Base-by-base conservation (phyloP, 1,140 invertebrate genomes). In the Tetragnatha versicolor region DNA sequence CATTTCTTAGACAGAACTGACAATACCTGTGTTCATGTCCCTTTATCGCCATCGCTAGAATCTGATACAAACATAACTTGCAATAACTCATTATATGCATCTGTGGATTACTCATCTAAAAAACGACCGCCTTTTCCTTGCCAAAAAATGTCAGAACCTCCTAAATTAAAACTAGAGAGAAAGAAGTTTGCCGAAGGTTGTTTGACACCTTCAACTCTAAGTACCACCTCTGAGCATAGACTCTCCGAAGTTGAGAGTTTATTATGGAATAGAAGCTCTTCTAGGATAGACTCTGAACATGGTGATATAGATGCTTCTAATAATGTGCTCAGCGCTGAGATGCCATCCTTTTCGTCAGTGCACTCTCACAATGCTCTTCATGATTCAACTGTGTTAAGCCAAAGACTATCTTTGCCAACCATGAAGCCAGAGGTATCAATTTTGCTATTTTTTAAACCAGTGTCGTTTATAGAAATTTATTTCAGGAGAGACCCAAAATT, bases 231-330 rank as follows among this genome's bases (percentile, higher is more conserved):
- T 22, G 78, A 82, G 9, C 69, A 76, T 17, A 79, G 63, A 45
- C 69, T 66, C 31, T 79, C 73, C 25, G 82, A 81, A 37, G 27
- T 73, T 29, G 69, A 77, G 14, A 42, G 69, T 49, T 6, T 49
- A 45, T 20, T 79, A 83, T 42, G 83, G 84, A 73, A 73, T 45
- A 42, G 55, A 27, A 37, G 37, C n/a, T 73, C 69, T 78, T 86
- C 84, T 12, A 79, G 85, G 45, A 83, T 86, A 17, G 85, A 86
- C 77, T 86, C 86, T 6, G 85, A 85, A 29, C 85, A 84, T n/a
- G 85, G 84, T 7, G 86, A 86, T 80, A 82, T 86, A 68, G 85
- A 85, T 60, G 85, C 85, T 33, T 85, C 85, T 10, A 73, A 58
- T 47, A 73, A n/a, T 39, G 20, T 73, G 22, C 14, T 25, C 1